Percentiles rank a stretch among this genome's conserved stretches.
phyloP scores from a whole-genome alignment of 2,888 invertebrate species.

The Acanthosepion pharaonis region DNA sequence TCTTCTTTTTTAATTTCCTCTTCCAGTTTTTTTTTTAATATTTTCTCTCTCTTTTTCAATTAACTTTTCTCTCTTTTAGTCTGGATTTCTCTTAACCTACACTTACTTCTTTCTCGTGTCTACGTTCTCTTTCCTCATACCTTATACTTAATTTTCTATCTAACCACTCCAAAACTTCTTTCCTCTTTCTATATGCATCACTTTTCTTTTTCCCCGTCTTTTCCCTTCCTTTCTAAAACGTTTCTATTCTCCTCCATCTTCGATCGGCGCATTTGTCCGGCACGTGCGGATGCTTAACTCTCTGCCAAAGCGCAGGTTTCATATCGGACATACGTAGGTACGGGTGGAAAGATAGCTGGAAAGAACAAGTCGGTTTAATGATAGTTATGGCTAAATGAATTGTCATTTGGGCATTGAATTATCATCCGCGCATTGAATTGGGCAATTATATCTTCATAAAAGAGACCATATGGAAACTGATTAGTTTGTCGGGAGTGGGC shows the following conservation, averaged over 20 bases:
- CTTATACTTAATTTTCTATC: neutral
- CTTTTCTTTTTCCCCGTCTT: neutral
- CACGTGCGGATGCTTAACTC: neutral
- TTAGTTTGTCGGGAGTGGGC: neutral
- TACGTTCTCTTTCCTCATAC: neutral
- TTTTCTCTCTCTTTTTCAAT: too few relatives aligned
- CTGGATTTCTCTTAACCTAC: too few relatives aligned
- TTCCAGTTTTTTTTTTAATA: too few relatives aligned
- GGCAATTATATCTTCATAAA: conserved; percentile 33
- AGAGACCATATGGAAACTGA: conserved; percentile 33
- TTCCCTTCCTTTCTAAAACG: neutral
- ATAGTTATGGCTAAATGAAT: neutral
- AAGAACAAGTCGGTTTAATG: neutral
- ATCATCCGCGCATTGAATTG: neutral
- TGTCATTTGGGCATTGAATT: conserved; percentile 14
- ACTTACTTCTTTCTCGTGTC: too few relatives aligned
- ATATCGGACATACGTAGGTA: neutral
- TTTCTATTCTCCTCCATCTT: neutral
- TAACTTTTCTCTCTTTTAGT: too few relatives aligned
- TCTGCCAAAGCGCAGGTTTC: neutral
- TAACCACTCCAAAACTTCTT: neutral
- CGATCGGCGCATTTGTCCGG: neutral
- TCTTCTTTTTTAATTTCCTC: too few relatives aligned
- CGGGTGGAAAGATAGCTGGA: neutral
- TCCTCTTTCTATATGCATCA: neutral